Evolutionary conservation across 2,113 vertebrate species (phyloP), one percentile per base, ranked within the genome.

Genomic region (Merops nubicus): DNA sequence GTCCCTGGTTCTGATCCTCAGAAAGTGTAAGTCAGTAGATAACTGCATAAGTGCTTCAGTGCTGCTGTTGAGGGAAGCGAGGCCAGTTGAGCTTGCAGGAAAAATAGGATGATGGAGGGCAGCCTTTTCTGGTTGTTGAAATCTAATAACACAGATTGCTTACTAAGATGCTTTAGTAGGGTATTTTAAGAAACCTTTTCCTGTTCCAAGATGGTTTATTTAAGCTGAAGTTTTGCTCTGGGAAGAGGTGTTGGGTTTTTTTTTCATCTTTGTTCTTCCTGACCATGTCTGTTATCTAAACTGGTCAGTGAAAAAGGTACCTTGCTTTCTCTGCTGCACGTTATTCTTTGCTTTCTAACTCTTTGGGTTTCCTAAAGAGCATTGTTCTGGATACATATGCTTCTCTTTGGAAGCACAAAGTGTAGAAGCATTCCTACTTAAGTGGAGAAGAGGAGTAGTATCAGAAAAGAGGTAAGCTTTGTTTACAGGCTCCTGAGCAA

Each of bases 1-100:
- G 47, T 2, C 7, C 29, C 40, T 59, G 11, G 9, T 1, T 56
- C 25, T 80, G 83, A 8, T 14, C 28, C 60, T 45, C 29, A 54
- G 15, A 6, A 21, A 28, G 22, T 11, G 12, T 11, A 53, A 21
- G 65, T 36, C 1, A 6, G 48, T 4, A 11, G 63, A 11, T 33
- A 34, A 20, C 4, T 13, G 11, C 5, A 0, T 11, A 14, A 60
- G 5, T 36, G 3, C 60, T 47, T 4, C 2, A 6, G 38, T 2
- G 10, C 47, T 62, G 77, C 28, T 57, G 20, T 5, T 22, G 57
- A 33, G 36, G 40, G 76, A 28, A 14, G 50, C 23, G 22, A 77
- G 19, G 33, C 1, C 20, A 5, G 47, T 4, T 48, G 21, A 56
- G 42, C 15, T 77, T 47, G 23, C 8, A 26, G 47, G 40, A 28